Percentiles rank a stretch among this genome's conserved stretches.
Evolutionary conservation across 2,888 invertebrate genomes (phyloP).

Genomic region (Mayetiola destructor): DNA sequence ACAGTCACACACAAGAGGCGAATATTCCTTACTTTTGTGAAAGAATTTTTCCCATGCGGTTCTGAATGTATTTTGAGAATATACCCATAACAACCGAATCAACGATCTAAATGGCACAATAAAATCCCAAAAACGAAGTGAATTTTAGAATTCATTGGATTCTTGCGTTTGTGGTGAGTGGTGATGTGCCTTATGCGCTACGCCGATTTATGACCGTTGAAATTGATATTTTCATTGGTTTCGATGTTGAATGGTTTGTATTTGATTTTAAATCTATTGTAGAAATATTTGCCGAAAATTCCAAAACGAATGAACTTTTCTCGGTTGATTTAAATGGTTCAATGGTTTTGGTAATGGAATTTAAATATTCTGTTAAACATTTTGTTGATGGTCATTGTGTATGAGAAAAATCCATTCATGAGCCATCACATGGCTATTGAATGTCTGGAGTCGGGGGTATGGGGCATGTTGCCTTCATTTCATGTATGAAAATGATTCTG

Average conservation of each 20-base stretch:
- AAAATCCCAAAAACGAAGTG: not conserved
- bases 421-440: no score
- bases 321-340: conserved; percentile 12
- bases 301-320: not conserved
- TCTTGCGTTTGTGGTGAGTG: not conserved
- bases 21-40: conserved; percentile 6
- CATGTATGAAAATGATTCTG: no score
- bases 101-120: not conserved
- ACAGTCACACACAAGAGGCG: not conserved
- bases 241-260: not conserved
- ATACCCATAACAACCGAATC: not conserved
- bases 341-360: conserved; percentile 3
- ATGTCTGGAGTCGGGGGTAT: no score
- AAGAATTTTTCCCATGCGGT: conserved; percentile 5
- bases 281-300: not conserved
- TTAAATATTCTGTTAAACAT: conserved; percentile 9
- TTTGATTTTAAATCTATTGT: not conserved
- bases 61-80: not conserved
- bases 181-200: no score
- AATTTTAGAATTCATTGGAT: conserved; percentile 1
- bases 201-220: conserved; percentile 6
- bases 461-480: no score
- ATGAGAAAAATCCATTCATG: no score
- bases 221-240: conserved; percentile 10
- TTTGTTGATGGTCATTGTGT: no score